Conservation (phyloP, 2,888 invertebrate species). For the Harpalus rubripes region DNA sequence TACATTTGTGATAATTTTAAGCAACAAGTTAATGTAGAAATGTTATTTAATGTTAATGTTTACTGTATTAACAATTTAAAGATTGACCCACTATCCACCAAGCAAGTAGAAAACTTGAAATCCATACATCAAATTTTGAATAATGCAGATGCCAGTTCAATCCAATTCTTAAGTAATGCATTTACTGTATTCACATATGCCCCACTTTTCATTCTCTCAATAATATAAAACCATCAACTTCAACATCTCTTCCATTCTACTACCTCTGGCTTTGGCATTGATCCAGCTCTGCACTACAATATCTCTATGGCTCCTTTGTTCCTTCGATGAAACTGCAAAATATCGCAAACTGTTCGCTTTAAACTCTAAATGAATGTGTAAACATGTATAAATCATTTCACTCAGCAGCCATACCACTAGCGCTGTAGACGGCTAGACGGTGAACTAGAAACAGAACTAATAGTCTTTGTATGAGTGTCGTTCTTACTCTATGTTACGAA, state of each 20-base stretch:
- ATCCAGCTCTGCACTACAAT: constrained; percentile 1
- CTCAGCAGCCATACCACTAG: constrained; percentile 1
- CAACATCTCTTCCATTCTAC: background rate
- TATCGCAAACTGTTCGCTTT: constrained; percentile 61
- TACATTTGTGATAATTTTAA: too few species aligned
- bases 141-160: too few species aligned
- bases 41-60: too few species aligned
- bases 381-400: constrained; percentile 57
- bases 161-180: too few species aligned
- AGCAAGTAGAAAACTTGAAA: too few species aligned
- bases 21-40: too few species aligned
- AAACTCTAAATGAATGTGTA: constrained; percentile 59
- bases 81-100: too few species aligned
- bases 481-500: background rate
- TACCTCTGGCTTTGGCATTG: background rate
- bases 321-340: constrained; percentile 61
- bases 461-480: constrained; percentile 7
- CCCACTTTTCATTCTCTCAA: background rate
- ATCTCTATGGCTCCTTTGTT: constrained; percentile 48
- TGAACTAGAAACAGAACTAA: background rate
- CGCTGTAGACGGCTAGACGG: constrained; percentile 14
- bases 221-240: background rate
- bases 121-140: too few species aligned
- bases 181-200: background rate
- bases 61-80: too few species aligned